Percentiles rank a stretch among this genome's conserved stretches.
These are phyloP conservation scores for Eutolmus rufibarbis DNA, from an alignment of 2,888 invertebrate genomes.

Conservation along the genomic window DNA sequence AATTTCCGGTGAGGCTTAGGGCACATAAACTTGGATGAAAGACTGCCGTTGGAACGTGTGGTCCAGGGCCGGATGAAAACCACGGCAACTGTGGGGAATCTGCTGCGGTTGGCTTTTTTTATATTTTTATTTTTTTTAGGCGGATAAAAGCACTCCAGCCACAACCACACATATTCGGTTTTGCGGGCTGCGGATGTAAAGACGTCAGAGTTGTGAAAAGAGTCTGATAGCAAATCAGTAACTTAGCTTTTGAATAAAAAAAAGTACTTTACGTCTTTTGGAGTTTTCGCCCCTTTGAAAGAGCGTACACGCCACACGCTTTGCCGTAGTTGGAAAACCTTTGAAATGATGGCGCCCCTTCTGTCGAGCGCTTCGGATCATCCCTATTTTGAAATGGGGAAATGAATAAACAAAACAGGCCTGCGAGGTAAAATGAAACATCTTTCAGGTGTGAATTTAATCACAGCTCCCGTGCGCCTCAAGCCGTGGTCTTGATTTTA, in stretches of 20 bases:
- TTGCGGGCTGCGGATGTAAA: background rate
- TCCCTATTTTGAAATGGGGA: background rate
- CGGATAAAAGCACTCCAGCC: background rate
- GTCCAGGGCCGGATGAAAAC: background rate
- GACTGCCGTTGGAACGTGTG: background rate
- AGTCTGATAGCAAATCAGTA: background rate
- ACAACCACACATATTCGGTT: slow-evolving; percentile 3
- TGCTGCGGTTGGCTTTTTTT: background rate
- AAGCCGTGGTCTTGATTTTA: background rate
- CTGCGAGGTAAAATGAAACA: background rate
- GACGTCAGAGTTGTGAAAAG: background rate
- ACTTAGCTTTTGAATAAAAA: slow-evolving; percentile 1
- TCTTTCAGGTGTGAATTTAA: background rate
- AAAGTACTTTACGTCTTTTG: background rate
- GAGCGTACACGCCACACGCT: background rate
- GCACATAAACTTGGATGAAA: slow-evolving; percentile 20
- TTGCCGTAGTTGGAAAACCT: background rate
- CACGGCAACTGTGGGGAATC: background rate
- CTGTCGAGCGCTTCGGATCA: background rate
- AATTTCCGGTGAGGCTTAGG: slow-evolving; percentile 29
- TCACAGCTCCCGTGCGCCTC: background rate
- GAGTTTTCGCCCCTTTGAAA: background rate
- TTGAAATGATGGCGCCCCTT: background rate
- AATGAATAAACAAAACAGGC: background rate
- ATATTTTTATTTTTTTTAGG: background rate